Evolutionary conservation across 2,888 invertebrate species (phyloP).

Genomic region (Ichneumoninae sp.): DNA sequence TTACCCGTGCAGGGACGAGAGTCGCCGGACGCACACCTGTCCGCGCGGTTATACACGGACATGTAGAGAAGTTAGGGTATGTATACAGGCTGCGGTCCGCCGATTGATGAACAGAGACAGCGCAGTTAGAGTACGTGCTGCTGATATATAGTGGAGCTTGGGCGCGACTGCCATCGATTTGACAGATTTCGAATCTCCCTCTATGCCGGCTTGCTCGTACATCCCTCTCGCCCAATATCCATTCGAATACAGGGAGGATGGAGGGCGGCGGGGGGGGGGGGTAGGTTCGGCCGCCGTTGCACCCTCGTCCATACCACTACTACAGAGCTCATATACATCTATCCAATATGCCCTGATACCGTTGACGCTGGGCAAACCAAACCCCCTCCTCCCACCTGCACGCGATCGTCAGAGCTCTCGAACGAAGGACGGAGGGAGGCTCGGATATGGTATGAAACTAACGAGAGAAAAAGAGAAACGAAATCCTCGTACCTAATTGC

Average conservation of each 20-base stretch:
- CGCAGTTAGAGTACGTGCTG: constrained; percentile 28
- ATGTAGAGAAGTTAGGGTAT: not conserved
- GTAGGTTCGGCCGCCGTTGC: constrained; percentile 55
- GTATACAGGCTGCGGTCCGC: constrained; percentile 20
- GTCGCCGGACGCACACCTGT: constrained; percentile 1
- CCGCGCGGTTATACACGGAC: not conserved
- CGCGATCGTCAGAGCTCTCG: constrained; percentile 43
- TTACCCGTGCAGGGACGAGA: constrained; percentile 1
- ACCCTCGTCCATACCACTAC: constrained; percentile 54
- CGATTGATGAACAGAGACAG: constrained; percentile 58
- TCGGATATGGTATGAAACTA: constrained; percentile 39
- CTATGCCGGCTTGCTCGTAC: constrained; percentile 21
- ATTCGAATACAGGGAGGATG: constrained; percentile 59
- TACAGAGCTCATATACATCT: constrained; percentile 28
- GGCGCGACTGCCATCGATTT: constrained; percentile 66
- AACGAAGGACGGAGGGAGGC: constrained; percentile 38
- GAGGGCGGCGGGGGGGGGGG: not conserved
- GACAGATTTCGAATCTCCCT: constrained; percentile 61
- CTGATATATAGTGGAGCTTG: constrained; percentile 34
- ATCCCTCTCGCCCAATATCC: constrained; percentile 67
- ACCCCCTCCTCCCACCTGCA: not conserved
- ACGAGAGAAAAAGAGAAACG: constrained; percentile 58
- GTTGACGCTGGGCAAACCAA: constrained; percentile 51
- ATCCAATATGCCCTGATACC: constrained; percentile 47
- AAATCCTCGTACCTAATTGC: constrained; percentile 69